These are phyloP conservation scores for Cabera pusaria DNA, from an alignment of 2,888 invertebrate species.

Conservation along the genomic window DNA sequence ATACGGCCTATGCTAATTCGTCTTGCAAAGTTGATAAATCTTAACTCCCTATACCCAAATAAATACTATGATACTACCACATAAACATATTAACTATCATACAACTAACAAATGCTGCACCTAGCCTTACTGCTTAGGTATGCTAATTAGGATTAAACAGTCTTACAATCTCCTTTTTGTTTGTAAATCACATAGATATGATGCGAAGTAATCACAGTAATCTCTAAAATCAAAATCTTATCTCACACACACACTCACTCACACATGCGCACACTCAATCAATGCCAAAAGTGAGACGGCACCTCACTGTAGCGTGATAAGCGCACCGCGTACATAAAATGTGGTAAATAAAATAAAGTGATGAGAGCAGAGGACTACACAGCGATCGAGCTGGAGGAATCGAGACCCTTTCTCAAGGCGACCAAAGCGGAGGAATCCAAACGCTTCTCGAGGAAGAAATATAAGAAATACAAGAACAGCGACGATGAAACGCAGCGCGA, in stretches of 20 bases:
- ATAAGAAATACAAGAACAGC: constrained; percentile 29
- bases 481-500: constrained; percentile 29
- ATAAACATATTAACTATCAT: too few relatives aligned
- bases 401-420: constrained; percentile 43
- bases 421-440: constrained; percentile 20
- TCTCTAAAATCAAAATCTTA: constrained; percentile 73
- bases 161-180: constrained; percentile 31
- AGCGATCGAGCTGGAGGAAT: constrained; percentile 48
- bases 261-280: constrained; percentile 80
- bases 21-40: too few relatives aligned
- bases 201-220: constrained; percentile 58
- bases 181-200: constrained; percentile 49
- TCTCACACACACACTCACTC: constrained; percentile 58
- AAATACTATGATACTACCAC: too few relatives aligned
- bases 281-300: constrained; percentile 67
- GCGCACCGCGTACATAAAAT: constrained; percentile 49
- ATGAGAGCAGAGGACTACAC: constrained; percentile 63
- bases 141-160: constrained; percentile 21
- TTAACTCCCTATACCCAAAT: too few relatives aligned
- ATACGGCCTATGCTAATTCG: too few relatives aligned
- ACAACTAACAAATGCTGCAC: constrained; percentile 5
- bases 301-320: constrained; percentile 56
- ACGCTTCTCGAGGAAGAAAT: constrained; percentile 26
- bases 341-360: constrained; percentile 51
- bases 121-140: constrained; percentile 3